Base-by-base conservation (phyloP, 1,140 invertebrate species). In the Cheumatopsyche charites region DNA sequence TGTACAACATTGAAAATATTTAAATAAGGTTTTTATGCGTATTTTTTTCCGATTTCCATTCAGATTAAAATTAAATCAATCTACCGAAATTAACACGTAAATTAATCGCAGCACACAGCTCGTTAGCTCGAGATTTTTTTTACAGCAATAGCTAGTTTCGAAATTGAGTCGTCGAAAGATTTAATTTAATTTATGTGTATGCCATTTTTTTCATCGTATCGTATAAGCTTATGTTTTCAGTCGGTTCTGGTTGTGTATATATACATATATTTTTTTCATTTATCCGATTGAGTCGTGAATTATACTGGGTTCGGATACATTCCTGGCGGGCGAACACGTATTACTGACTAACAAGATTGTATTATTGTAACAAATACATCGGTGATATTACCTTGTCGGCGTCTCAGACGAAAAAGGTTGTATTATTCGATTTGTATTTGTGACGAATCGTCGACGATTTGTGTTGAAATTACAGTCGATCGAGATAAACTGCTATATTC, bases 311-410 rank as follows among this genome's bases (percentile, higher is more conserved):
- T 52, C 9, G 1, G 7, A 49, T 4, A 68, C 66, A 68, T 68
- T 68, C 66, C 66, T 36, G 41, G 15, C 66, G 45, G 55, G 66
- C 66, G 23, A 55, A 15, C 66, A 68, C 66, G 66, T 68, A 26
- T 41, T 52, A 5, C 15, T n/a, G 19, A 3, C 13, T 68, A 68
- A 68, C 66, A 6, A 68, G 66, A 1, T 49, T 21, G 29, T 36
- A 36, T 36, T 25, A 68, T 68, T 68, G 66, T 68, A 26, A 12
- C 47, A 21, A n/a, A 55, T 25, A 7, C 29, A 9, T 36, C 29
- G 29, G 29, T 36, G 29, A 36, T 23, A 13, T 25, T 7, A 25
- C 21, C 12, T 26, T 58, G 55, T 26, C 55, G 55, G 55, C 55
- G 13, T 25, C 21, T 3, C 9, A 9, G 9, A 36, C 19, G 55